A percentile compares a stretch with the other conserved stretches of the same genome.
Evolutionary conservation across 2,888 invertebrate genomes (phyloP).

Genomic region (Heliconius charithonia): DNA sequence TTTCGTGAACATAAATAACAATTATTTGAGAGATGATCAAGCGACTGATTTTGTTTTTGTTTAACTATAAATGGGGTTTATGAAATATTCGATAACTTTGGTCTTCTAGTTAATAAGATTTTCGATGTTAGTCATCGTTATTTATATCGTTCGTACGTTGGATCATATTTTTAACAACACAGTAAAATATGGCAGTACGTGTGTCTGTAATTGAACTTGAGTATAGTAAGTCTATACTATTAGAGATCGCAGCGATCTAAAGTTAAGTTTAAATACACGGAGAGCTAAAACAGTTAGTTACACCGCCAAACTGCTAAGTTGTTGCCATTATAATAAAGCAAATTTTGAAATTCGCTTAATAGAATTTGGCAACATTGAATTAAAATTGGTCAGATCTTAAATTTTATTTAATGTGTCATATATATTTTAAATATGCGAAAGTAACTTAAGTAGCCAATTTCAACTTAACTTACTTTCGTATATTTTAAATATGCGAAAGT

Average conservation of each 20-base stretch:
- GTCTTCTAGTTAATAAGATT: conserved; percentile 49
- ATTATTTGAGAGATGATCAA: conserved; percentile 16
- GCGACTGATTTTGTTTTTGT: conserved; percentile 10
- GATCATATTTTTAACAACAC: conserved; percentile 68
- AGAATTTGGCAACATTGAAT: not conserved
- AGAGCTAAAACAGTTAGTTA: conserved; percentile 2
- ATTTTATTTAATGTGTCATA: too few relatives aligned
- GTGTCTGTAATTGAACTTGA: conserved; percentile 47
- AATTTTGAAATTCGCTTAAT: conserved; percentile 3
- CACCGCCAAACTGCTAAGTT: conserved; percentile 15
- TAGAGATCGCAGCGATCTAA: conserved; percentile 43
- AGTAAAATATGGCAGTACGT: conserved; percentile 78
- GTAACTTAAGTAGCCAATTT: too few relatives aligned
- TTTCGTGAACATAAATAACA: conserved; percentile 18
- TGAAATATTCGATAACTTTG: conserved; percentile 51
- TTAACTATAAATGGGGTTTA: conserved; percentile 24
- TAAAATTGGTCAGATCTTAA: too few relatives aligned
- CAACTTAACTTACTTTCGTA: too few relatives aligned
- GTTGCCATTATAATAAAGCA: not conserved
- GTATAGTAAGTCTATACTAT: conserved; percentile 35
- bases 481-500: too few relatives aligned
- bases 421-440: too few relatives aligned
- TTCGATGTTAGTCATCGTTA: conserved; percentile 40
- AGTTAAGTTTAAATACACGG: conserved; percentile 18
- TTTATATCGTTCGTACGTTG: conserved; percentile 60